Evolutionary conservation across 2,888 invertebrate genomes (phyloP), one percentile per base, ranked within the genome.

Genomic region (Cantharis flavilabris): DNA sequence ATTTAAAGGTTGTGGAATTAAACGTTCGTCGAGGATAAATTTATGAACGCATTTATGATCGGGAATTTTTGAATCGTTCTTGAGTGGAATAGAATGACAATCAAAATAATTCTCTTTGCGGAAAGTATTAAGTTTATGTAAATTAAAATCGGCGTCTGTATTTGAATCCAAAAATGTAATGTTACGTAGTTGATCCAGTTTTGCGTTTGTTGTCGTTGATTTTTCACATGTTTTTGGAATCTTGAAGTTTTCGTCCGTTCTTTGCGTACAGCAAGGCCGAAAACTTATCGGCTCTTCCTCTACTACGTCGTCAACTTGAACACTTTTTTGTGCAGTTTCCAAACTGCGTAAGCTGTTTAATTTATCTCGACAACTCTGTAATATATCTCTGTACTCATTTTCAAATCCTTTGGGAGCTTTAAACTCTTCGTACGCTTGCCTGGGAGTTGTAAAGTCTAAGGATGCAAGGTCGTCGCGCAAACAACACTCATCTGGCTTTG

Each of bases 91-190:
- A 0, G 91, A 91, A 82, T 92, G 92, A n/a, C 91, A 91, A 79
- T 92, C 92, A 74, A 91, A 92, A 81, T 90, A 92, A 82, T 92
- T 91, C 9, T 90, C 87, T 1, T 89, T 85, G 10, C 92, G 87
- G 79, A 92, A 92, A 80, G 89, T 87, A 78, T 87, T 83, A n/a
- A 88, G 23, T 11, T 85, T 82, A 9, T 80, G 78, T 11, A 84
- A 49, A 33, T 76, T 69, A 14, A 18, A 11, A 3, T 49, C 16
- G 11, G 33, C n/a, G 9, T 49, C 23, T 14, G 13, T 13, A n/a
- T n/a, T 11, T 11, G 23, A 16, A 26, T 67, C 26, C 26, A 67
- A 26, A 26, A 67, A 67, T 23, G 14, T 67, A n/a, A 67, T 14
- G 20, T 64, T 64, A 2, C n/a, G 49, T 7, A 49, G n/a, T 0